phyloP scores from a whole-genome alignment of 1,140 invertebrate genomes.

The Thaumatotibia leucotreta region DNA sequence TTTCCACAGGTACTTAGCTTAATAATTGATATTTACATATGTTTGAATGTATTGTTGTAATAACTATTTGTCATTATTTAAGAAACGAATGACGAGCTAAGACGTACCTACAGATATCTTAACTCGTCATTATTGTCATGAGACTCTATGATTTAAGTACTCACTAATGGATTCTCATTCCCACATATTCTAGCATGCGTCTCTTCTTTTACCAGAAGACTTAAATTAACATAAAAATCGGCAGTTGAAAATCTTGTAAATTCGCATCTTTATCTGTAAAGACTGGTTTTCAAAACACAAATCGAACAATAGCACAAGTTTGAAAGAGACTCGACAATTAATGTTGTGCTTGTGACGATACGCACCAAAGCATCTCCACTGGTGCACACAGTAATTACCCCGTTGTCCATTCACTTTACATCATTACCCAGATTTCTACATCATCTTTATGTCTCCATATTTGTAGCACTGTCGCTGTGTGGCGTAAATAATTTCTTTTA shows the following conservation, averaged over 20 bases:
- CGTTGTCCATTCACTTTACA: conserved; percentile 66
- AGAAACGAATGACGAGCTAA: no score
- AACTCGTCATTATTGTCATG: no score
- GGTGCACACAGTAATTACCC: conserved; percentile 53
- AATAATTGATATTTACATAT: conserved; percentile 15
- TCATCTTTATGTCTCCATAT: conserved; percentile 51
- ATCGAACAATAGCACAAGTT: not conserved
- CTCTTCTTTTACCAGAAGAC: no score
- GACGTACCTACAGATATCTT: no score
- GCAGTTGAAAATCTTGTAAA: not conserved
- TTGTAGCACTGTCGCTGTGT: conserved; percentile 46
- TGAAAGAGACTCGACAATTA: conserved; percentile 38
- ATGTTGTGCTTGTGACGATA: conserved; percentile 54
- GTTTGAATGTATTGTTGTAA: no score
- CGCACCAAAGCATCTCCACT: conserved; percentile 46
- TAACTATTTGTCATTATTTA: no score
- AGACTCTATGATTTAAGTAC: no score
- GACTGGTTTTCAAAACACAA: not conserved
- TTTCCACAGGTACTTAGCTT: not conserved
- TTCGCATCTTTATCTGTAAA: not conserved
- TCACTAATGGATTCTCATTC: no score
- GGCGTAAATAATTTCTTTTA: conserved; percentile 69
- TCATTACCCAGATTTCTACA: conserved; percentile 56
- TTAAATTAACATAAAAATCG: not conserved
- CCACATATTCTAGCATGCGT: no score